Conservation (phyloP, 2,113 vertebrate genomes). For the Pelobates fuscus region DNA sequence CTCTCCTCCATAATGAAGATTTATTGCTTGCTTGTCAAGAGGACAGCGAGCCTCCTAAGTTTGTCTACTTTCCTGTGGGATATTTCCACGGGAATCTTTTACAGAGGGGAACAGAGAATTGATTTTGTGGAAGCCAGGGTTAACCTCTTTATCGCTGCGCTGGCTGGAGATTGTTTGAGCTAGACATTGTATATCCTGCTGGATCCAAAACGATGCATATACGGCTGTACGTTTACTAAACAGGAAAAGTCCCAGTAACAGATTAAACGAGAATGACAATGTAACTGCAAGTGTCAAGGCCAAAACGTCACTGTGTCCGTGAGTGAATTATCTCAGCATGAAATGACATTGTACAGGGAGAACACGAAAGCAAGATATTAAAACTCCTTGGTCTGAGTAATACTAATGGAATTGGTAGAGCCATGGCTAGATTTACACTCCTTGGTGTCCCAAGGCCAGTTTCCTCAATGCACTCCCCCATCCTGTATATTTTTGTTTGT, state of each 20-base stretch:
- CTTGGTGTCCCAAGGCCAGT: too few relatives aligned
- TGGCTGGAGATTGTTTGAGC: background rate
- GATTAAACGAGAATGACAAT: slow-evolving; percentile 10
- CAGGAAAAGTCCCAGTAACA: background rate
- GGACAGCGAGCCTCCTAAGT: background rate
- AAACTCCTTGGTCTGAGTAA: too few relatives aligned
- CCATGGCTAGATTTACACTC: too few relatives aligned
- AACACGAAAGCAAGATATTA: too few relatives aligned
- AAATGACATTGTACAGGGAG: too few relatives aligned
- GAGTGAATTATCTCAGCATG: too few relatives aligned
- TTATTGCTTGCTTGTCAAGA: slow-evolving; percentile 19
- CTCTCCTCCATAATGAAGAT: slow-evolving; percentile 31
- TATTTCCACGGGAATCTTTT: slow-evolving; percentile 12
- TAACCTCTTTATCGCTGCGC: background rate
- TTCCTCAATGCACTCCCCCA: too few relatives aligned
- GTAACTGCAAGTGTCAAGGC: background rate
- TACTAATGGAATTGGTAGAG: too few relatives aligned
- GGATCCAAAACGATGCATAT: background rate
- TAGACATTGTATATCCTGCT: background rate
- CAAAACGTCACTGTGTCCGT: background rate
- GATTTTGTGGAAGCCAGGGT: background rate
- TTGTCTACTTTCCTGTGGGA: slow-evolving; percentile 25
- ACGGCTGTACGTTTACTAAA: background rate
- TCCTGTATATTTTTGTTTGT: too few relatives aligned
- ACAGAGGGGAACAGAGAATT: slow-evolving; percentile 2